Base-by-base conservation (phyloP, 2,113 vertebrate species). In the Triplophysa tibetana region DNA sequence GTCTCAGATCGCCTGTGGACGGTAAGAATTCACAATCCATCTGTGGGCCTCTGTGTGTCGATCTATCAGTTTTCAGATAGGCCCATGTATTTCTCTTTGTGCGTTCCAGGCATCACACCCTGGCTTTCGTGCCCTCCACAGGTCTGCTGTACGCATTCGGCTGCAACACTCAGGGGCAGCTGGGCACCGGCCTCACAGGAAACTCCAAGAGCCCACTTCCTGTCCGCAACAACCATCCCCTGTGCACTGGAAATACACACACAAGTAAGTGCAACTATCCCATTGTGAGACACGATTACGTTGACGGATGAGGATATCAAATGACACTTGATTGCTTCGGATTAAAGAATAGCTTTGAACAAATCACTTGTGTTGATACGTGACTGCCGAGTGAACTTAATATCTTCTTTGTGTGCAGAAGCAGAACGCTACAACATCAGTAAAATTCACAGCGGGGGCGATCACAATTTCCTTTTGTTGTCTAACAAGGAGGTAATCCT, bases 91-190 rank as follows among this genome's bases (percentile, higher is more conserved):
- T 9, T 12, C 38, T 70, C 5, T 63, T 11, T 43, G 3, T 75
- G 38, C 48, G 1, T 87, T 78, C 21, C 89, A 99, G 98, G 88
- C 93, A 95, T 84, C 98, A 99, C 90, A 99, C 98, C 19, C 85
- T 99, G 89, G 98, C 96, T 29, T 97, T 96, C 38, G 96, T 98
- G 87, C 95, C 97, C 89, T 97, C 96, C 87, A 96, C 96, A 60
- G 94, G 96, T 85, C 81, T 94, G 84, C 94, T 99, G 88, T 98
- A 98, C 90, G 95, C 98, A 60, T 99, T 99, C 88, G 98, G 97
- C 70, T 96, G 96, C 87, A 98, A 98, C 89, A 91, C 90, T 81
- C 91, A 93, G 65, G 98, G 98, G 52, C 97, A 99, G 84, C 92
- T 99, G 70, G 98, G 97, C 82, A 96, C 91, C 0, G 98, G 97